Evolutionary conservation across 2,888 invertebrate genomes (phyloP), one percentile per base, ranked within the genome.

Genomic region (Punctoribates punctum): DNA sequence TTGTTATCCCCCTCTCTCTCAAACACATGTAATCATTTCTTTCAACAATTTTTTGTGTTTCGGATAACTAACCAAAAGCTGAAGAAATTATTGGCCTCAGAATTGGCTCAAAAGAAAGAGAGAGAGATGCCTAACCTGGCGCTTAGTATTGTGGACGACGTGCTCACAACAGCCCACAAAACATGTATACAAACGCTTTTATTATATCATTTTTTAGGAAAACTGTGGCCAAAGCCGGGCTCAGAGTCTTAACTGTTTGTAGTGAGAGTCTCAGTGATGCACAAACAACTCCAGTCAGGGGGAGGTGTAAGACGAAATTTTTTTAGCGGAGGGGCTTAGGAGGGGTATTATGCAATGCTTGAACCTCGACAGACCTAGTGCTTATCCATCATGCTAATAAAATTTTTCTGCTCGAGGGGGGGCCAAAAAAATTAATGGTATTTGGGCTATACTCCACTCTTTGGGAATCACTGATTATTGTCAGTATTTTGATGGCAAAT

Each of bases 11-110:
- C n/a, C 9, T 54, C 23, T 54, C 20, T 23, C 17, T 1, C 38
- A 17, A 65, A 65, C 34, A 65, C 27, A 65, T 65, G 65, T 34
- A 65, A 65, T 65, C 29, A 65, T 65, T 65, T 60, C 27, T 60
- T 27, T 27, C 60, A 13, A 20, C 23, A 20, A 60, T 60, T 60
- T 60, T 23, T 23, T 42, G 42, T 42, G 42, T 42, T 42, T 42
- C 42, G 42, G 42, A 42, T 8, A 42, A 42, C 42, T 42, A 42
- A 42, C 42, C 11, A 42, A 42, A 20, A 17, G 20, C 9, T 20
- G 15, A 51, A 51, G 51, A 20, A 51, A 20, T 51, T 27, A 62
- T 25, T 62, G 62, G 62, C 29, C 62, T 27, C 4, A 62, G 25
- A 27, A 62, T 15, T 25, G 62, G 62, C 62, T 17, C 15, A 6